Evolutionary conservation across 2,888 invertebrate genomes (phyloP), one percentile per base, ranked within the genome.

Genomic region (Athalia rosae): DNA sequence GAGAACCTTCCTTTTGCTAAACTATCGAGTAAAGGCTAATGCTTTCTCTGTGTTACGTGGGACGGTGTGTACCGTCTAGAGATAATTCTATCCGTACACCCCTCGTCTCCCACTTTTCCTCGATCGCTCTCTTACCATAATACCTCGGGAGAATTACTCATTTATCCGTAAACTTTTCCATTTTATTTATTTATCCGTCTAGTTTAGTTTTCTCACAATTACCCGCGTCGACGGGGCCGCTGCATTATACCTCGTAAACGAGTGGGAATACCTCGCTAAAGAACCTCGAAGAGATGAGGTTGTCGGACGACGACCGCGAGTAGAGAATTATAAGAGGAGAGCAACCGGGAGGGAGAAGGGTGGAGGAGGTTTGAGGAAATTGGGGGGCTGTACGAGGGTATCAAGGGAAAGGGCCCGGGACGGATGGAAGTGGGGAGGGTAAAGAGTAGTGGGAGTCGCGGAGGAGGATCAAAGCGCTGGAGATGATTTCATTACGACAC

Each of bases 401-500:
- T 58, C 77, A 69, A 74, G 77, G 73, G 58, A 48, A 77, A 77
- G 76, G 79, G 80, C 74, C 76, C 76, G 8, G 73, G 63, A 76
- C 50, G 74, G 76, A 76, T 50, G 74, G 76, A 66, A 69, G 56
- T 47, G 79, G 77, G 77, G 67, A 74, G 47, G 77, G 77, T 66
- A 63, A 77, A 77, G 73, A 63, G 15, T 13, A 66, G 71, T 62
- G 66, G 73, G 78, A 11, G 67, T 58, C 64, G 47, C 58, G 79
- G 15, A 50, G 59, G 84, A 86, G 89, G 89, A 89, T 89, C 89
- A 89, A 89, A 89, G 89, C 86, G 84, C 84, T 84, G 84, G 85
- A 86, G 88, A 89, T 89, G 87, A 89, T 89, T 89, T 89, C 87
- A 89, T 89, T 89, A 89, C 85, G 85, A 86, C 87, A 85, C 86